Conservation (phyloP, 2,888 invertebrate species). For the Pinctada fucata region DNA sequence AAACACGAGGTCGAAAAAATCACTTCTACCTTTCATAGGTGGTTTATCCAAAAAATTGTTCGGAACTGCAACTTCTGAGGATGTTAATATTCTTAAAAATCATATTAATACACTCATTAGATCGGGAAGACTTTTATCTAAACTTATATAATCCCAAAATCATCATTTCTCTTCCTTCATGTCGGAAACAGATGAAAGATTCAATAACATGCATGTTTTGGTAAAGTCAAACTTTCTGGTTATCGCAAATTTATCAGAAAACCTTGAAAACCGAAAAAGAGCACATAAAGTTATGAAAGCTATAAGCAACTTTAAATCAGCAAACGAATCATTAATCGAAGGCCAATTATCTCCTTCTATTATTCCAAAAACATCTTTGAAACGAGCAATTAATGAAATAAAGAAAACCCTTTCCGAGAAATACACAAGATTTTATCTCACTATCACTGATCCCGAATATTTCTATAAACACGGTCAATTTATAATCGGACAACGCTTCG, state of each 20-base stretch:
- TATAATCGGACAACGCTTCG: neutral
- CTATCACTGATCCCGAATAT: conserved; percentile 7
- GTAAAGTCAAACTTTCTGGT: neutral
- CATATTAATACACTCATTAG: conserved; percentile 35
- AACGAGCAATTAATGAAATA: neutral
- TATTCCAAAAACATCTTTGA: neutral
- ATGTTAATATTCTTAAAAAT: conserved; percentile 24
- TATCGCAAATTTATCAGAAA: too few species aligned
- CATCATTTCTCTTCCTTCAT: conserved; percentile 41
- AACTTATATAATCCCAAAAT: conserved; percentile 26
- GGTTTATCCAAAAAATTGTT: conserved; percentile 18
- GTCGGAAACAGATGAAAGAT: conserved; percentile 22
- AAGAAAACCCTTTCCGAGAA: neutral
- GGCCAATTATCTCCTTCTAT: neutral
- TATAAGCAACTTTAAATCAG: neutral
- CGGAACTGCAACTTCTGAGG: conserved; percentile 29
- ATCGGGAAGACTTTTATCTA: conserved; percentile 11
- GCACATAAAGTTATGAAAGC: neutral
- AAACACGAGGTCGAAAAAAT: neutral
- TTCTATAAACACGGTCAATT: conserved; percentile 8
- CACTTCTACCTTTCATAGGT: conserved; percentile 28
- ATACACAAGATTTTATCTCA: neutral
- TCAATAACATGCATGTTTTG: conserved; percentile 10
- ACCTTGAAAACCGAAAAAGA: neutral
- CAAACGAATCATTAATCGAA: neutral